Evolutionary conservation across 2,113 vertebrate genomes (phyloP).

Genomic region (Muscicapa adusta): DNA sequence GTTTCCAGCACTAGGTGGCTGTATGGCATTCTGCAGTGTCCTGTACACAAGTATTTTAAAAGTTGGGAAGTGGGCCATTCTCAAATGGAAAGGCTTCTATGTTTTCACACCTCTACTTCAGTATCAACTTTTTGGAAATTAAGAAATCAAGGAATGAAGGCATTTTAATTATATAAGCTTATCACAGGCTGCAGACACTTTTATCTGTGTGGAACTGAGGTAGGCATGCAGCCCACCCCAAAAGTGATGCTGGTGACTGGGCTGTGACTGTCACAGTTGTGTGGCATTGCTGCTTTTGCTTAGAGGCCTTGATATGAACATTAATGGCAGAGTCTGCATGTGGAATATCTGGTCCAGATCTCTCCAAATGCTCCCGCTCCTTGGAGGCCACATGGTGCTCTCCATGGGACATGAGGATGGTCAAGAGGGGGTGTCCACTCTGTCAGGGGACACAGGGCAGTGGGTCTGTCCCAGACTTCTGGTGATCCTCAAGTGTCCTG

Average conservation of each 20-base stretch:
- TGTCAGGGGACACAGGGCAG: neutral
- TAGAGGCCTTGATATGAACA: neutral
- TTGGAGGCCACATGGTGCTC: too few species aligned
- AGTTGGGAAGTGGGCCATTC: neutral
- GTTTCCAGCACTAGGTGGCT: constrained; percentile 15
- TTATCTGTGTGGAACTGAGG: neutral
- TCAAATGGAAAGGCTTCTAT: neutral
- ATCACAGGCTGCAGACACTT: neutral
- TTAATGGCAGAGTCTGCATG: neutral
- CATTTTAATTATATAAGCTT: neutral
- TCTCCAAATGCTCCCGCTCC: too few species aligned
- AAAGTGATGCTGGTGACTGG: neutral
- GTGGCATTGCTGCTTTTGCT: neutral
- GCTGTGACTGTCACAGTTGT: neutral
- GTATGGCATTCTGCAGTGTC: neutral
- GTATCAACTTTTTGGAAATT: neutral
- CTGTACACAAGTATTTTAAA: neutral
- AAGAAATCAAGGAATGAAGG: neutral
- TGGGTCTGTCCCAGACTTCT: neutral
- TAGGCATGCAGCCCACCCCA: neutral
- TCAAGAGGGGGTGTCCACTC: neutral
- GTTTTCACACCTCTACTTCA: neutral
- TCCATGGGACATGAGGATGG: too few species aligned
- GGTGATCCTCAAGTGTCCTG: neutral
- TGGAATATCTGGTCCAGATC: neutral